Conservation (phyloP, 2,113 vertebrate species). For the Salvelinus fontinalis region DNA sequence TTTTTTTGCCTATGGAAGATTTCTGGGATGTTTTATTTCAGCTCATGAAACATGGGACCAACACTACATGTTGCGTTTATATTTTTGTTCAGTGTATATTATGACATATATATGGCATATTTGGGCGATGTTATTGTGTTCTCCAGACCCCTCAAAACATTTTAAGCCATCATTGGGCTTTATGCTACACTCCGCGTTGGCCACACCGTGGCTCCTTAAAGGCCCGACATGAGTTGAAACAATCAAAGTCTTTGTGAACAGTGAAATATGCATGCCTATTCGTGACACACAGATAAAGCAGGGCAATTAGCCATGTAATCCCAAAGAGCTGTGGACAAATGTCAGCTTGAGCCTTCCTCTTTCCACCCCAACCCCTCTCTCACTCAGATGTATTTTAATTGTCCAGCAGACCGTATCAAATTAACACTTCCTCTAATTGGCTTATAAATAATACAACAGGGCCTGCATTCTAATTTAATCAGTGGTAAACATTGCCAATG, state of each 20-base stretch:
- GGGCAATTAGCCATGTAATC: slow-evolving; percentile 99
- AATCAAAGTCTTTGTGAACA: slow-evolving; percentile 97
- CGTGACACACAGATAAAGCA: slow-evolving; percentile 96
- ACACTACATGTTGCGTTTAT: no score
- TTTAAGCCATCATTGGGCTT: slow-evolving; percentile 64
- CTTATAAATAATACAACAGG: slow-evolving; percentile 99
- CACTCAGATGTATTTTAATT: slow-evolving; percentile 98
- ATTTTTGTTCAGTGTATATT: no score
- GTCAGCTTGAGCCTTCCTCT: slow-evolving; percentile 75
- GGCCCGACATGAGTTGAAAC: slow-evolving; percentile 90
- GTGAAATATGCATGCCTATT: slow-evolving; percentile 99
- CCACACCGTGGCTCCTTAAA: slow-evolving; percentile 90
- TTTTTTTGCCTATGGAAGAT: no score
- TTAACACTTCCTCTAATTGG: slow-evolving; percentile 99
- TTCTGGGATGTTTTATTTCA: no score
- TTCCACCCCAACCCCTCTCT: slow-evolving; percentile 49
- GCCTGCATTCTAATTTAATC: slow-evolving; percentile 99
- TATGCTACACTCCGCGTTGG: slow-evolving; percentile 94
- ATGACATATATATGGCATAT: no score
- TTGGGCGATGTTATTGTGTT: no score
- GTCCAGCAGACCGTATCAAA: slow-evolving; percentile 96
- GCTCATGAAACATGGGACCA: no score
- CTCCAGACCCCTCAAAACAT: slow-evolving; percentile 33
- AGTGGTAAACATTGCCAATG: slow-evolving; percentile 98
- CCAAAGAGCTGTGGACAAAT: slow-evolving; percentile 81